Base-by-base conservation (phyloP, 2,113 vertebrate genomes). In the Jacana jacana region DNA sequence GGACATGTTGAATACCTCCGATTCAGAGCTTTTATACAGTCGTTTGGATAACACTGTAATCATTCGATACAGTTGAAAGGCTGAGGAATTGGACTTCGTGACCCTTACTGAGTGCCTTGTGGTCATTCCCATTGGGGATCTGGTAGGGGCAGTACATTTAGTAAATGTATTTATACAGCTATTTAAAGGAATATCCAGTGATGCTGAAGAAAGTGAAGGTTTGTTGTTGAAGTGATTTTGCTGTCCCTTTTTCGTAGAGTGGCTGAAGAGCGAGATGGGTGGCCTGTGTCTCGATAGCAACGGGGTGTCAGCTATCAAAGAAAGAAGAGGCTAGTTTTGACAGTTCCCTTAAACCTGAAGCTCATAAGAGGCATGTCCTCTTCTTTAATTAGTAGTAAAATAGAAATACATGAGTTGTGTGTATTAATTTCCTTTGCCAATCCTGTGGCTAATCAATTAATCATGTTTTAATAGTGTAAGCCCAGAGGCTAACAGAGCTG, bases 371-470 rank as follows among this genome's bases (percentile, higher is more conserved):
- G 30, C 39, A 77, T 85, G 63, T 88, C 58, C 11, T 75, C 19
- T 9, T 86, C 46, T 65, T 96, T 87, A 91, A 93, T 89, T 93
- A 73, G 68, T 86, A 81, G 40, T 86, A 66, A 94, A 95, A 94
- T 58, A 88, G 81, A 91, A 90, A 66, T 77, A 73, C 75, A 68
- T 80, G 70, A 85, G 58, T 94, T 89, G 85, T 30, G 18, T 95
- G 57, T 63, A 64, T 89, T 95, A 77, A 86, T 94, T 90, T 94
- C 48, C 55, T 96, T 91, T 83, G 66, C 61, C 9, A 12, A 57
- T 92, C 60, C 61, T 75, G 54, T 89, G 81, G 78, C 87, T 88
- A 89, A 91, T 96, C 87, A 96, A n/a, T 96, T 95, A 91, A 95
- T 96, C 94, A 44, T 70, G 48, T 93, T 94, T 90, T 95, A 93